Base-by-base conservation (phyloP, 2,797 vertebrate genomes). In the Sebastes trivittatus region DNA sequence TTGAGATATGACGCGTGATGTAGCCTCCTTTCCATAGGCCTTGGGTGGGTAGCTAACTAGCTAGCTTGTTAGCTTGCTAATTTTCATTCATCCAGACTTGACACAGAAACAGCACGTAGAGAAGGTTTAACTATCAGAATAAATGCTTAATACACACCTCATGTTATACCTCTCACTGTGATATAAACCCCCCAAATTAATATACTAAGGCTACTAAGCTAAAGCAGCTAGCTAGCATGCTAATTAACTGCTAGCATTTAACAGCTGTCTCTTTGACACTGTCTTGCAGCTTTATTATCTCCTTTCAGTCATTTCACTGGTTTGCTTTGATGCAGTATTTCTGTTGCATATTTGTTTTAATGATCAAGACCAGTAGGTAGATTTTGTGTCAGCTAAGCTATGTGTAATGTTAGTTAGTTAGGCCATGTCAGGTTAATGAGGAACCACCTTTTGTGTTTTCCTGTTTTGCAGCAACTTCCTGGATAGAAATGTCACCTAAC, bases 71-170 rank as follows among this genome's bases (percentile, higher is more conserved):
- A 92, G 91, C 88, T 6, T 10, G 87, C 80, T 84, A 69, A 83
- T 87, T 81, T 88, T 92, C 94, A 94, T 93, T 94, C 93, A 94
- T 93, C 74, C 90, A 61, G 46, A 70, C 59, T 9, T 25, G 65
- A 74, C 67, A 23, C 36, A 69, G 61, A 87, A 90, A 81, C 54
- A 2, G 46, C 64, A 4, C 29, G 0, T 6, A 54, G 2, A 9
- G 3, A 18, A 23, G 23, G 7, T 30, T 30, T 20, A 18, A 10
- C 30, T n/a, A 29, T 23, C 10, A 0, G 7, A 11, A 10, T 29
- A 52, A 7, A 42, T 56, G 20, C 30, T 23, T 23, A 63, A 74
- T 14, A 23, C n/a, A 11, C 20, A 3, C 0, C 7, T 7, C 0
- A 32, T 13, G 0, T 0, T n/a, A 0, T 7, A 1, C 2, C 46